A percentile compares a stretch with the other conserved stretches of the same genome.
These are phyloP conservation scores for Neoarius graeffei DNA, from an alignment of 2,113 vertebrate genomes.

Conservation along the genomic window DNA sequence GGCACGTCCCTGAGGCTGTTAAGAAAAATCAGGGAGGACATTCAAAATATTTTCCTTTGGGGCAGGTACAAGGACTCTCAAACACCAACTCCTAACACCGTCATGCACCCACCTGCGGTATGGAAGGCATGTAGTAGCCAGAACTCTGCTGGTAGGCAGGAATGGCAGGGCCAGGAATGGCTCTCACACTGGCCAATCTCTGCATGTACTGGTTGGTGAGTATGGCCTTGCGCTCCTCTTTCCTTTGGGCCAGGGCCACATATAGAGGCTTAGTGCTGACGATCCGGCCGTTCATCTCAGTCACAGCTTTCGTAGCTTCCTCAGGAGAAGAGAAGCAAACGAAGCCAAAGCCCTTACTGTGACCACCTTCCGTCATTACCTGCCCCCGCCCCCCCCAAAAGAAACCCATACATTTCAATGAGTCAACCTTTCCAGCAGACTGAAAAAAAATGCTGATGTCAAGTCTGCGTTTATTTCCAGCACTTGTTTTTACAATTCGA, in stretches of 20 bases:
- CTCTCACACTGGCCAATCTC: constrained; percentile 81
- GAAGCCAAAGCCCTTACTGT: constrained; percentile 97
- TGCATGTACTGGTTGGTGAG: constrained; percentile 96
- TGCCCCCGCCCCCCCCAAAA: constrained; percentile 50
- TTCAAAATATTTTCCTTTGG: background rate
- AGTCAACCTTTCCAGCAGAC: too few species aligned
- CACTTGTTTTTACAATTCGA: background rate
- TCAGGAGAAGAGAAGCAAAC: constrained; percentile 98
- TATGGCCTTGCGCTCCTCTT: constrained; percentile 94
- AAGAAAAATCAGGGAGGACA: background rate
- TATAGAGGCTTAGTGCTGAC: constrained; percentile 95
- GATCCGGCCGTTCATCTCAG: constrained; percentile 94
- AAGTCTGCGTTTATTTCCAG: background rate
- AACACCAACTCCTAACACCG: background rate
- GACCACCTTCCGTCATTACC: constrained; percentile 94
- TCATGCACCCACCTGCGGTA: constrained; percentile 81
- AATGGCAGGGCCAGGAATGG: constrained; percentile 79
- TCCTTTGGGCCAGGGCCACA: constrained; percentile 90
- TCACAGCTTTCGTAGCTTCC: constrained; percentile 95
- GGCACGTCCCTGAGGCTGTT: constrained; percentile 77
- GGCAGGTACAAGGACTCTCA: background rate
- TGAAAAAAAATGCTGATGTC: background rate
- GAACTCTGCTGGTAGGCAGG: constrained; percentile 83
- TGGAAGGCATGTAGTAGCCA: constrained; percentile 83
- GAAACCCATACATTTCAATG: background rate